Conservation (phyloP, 1,140 invertebrate species). For the Drosophila tsacasi region DNA sequence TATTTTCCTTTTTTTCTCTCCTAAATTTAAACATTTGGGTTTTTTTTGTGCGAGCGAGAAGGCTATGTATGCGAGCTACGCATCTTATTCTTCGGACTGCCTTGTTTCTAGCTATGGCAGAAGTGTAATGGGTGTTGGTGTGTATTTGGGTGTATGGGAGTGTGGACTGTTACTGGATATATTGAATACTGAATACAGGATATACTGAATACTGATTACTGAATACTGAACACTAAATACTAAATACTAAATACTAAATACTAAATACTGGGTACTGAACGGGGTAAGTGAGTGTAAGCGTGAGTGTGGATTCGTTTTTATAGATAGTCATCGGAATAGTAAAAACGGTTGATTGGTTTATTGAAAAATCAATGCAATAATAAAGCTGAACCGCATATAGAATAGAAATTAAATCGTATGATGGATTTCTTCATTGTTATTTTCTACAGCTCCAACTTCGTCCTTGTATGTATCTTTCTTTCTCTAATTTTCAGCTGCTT, state of each 20-base stretch:
- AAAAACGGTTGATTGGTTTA: conserved; percentile 67
- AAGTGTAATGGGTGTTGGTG: conserved; percentile 4
- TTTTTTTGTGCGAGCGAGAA: not conserved
- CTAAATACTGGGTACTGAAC: conserved; percentile 12
- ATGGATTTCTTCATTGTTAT: conserved; percentile 71
- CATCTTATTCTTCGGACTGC: not conserved
- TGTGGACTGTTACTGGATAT: not conserved
- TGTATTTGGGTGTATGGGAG: not conserved
- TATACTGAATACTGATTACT: not conserved
- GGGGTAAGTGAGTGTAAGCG: conserved; percentile 21
- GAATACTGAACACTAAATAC: not conserved
- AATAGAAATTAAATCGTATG: conserved; percentile 85
- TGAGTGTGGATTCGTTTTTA: conserved; percentile 32
- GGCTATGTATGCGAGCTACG: not conserved
- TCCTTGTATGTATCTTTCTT: conserved; percentile 18
- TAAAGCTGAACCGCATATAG: conserved; percentile 86
- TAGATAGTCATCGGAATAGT: conserved; percentile 68
- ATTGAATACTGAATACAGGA: conserved; percentile 6
- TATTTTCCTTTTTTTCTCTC: not conserved
- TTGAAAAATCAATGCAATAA: conserved; percentile 81
- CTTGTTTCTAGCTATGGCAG: not conserved
- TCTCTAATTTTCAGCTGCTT: conserved; percentile 8
- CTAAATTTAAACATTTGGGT: not conserved
- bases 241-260: not conserved
- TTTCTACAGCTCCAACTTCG: conserved; percentile 17